Percentiles rank a stretch among this genome's conserved stretches.
These are phyloP conservation scores for Tryphoninae sp. DNA, from an alignment of 2,888 invertebrate genomes.

Conservation along the genomic window DNA sequence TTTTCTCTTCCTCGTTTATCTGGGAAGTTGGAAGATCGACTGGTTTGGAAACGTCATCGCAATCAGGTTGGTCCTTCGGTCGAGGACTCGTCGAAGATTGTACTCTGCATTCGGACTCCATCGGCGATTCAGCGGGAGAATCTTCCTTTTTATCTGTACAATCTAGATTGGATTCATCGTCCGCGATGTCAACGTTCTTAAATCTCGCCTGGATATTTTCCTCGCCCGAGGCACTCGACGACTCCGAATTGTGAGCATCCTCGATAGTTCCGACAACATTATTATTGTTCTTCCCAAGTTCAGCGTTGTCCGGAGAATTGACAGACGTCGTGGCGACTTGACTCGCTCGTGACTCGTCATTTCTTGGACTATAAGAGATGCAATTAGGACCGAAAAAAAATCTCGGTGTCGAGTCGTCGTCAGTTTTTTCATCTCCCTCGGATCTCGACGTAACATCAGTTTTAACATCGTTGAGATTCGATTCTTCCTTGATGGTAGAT, in stretches of 20 bases:
- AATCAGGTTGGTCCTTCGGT: slow-evolving; percentile 23
- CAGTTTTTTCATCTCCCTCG: slow-evolving; percentile 9
- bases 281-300: slow-evolving; percentile 65
- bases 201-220: slow-evolving; percentile 36
- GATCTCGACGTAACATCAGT: slow-evolving; percentile 23
- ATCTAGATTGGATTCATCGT: slow-evolving; percentile 28
- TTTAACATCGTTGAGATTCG: neutral
- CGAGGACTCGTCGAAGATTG: slow-evolving; percentile 40
- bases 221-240: slow-evolving; percentile 39
- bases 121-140: neutral
- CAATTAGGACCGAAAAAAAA: slow-evolving; percentile 81
- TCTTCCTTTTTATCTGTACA: slow-evolving; percentile 35
- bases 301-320: neutral
- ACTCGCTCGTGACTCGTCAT: slow-evolving; percentile 56
- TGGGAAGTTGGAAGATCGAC: slow-evolving; percentile 7
- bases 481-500: slow-evolving; percentile 43
- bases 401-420: slow-evolving; percentile 71
- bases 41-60: neutral
- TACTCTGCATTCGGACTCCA: slow-evolving; percentile 16
- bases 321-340: slow-evolving; percentile 63
- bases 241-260: slow-evolving; percentile 39
- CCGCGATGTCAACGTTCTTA: slow-evolving; percentile 38
- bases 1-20: slow-evolving; percentile 8
- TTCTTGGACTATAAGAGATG: slow-evolving; percentile 74
- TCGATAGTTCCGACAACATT: slow-evolving; percentile 67